phyloP scores from a whole-genome alignment of 2,888 invertebrate genomes.

The Ormyrus labotus region DNA sequence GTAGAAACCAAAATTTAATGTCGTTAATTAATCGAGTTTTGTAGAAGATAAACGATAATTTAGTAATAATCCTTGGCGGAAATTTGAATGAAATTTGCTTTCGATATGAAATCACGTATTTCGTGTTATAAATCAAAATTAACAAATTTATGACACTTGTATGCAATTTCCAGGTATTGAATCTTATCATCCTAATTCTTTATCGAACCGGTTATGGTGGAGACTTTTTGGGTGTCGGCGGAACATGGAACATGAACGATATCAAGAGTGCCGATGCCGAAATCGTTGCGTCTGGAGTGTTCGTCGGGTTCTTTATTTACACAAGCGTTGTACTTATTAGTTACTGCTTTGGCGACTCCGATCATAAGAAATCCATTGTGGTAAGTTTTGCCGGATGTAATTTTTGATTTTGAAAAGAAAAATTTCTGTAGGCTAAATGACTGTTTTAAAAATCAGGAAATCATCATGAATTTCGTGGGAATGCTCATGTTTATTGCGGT shows the following conservation, averaged over 20 bases:
- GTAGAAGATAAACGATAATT: too few species aligned
- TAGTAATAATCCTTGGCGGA: too few species aligned
- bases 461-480: constrained; percentile 92
- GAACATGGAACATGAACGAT: constrained; percentile 93
- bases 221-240: constrained; percentile 90
- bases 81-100: too few species aligned
- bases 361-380: constrained; percentile 84
- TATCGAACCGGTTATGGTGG: constrained; percentile 90
- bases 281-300: constrained; percentile 91
- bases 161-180: constrained; percentile 82
- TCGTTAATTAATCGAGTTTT: too few species aligned
- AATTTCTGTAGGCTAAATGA: constrained; percentile 10
- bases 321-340: constrained; percentile 86
- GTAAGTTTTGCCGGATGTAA: constrained; percentile 69
- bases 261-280: constrained; percentile 92
- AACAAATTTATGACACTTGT: too few species aligned
- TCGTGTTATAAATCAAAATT: too few species aligned
- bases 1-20: too few species aligned
- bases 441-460: constrained; percentile 80
- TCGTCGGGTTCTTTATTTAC: constrained; percentile 91
- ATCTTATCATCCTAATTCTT: constrained; percentile 86
- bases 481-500: constrained; percentile 90
- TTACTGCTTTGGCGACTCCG: constrained; percentile 85
- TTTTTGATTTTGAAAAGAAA: constrained; percentile 12
- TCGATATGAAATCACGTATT: too few species aligned